Conservation (phyloP, 2,113 vertebrate species). For the Tinamus guttatus region DNA sequence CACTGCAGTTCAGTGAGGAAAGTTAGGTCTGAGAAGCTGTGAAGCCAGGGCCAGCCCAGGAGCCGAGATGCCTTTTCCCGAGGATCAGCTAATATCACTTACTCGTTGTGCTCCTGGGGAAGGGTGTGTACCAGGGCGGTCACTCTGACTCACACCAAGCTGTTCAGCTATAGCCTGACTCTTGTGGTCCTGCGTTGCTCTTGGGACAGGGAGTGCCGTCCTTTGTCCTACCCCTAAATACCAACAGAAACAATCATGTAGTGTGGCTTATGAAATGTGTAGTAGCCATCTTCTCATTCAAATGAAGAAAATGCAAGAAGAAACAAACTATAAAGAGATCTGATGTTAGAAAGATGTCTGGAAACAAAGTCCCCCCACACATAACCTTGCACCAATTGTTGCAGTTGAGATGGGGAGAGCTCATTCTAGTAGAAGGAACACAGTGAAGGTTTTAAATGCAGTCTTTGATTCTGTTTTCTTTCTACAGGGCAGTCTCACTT, state of each 20-base stretch:
- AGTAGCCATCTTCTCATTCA: background rate
- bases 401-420: background rate
- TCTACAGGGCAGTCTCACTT: background rate
- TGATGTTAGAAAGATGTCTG: background rate
- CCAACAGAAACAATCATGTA: background rate
- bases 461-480: background rate
- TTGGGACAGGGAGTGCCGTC: background rate
- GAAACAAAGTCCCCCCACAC: background rate
- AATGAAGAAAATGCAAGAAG: background rate
- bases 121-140: rapidly evolving
- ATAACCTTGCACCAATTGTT: too few species aligned
- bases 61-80: background rate
- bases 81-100: background rate
- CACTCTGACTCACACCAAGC: background rate
- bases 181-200: background rate
- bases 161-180: background rate
- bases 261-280: rapidly evolving
- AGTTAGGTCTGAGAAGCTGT: background rate
- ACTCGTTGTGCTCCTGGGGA: rapidly evolving
- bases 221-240: background rate
- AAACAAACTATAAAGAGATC: background rate
- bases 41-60: background rate
- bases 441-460: background rate
- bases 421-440: background rate
- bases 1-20: too few species aligned